Conservation (phyloP, 2,888 invertebrate species). For the Molorchus minor region DNA sequence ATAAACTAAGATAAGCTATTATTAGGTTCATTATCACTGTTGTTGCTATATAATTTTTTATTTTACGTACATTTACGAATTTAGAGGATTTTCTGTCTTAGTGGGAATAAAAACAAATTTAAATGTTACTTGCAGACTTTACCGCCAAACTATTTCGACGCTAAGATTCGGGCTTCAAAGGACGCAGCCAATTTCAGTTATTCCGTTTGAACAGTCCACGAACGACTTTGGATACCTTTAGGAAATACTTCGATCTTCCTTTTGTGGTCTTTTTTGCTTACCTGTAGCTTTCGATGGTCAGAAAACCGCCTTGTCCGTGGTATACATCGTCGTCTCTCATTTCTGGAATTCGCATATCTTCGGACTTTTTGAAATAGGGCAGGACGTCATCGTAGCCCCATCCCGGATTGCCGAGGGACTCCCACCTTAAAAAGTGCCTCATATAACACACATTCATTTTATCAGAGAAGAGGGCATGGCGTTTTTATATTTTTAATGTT, state of each 20-base stretch:
- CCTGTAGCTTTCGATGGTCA: conserved; percentile 77
- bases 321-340: conserved; percentile 69
- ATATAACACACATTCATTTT: not conserved
- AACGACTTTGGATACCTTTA: not conserved
- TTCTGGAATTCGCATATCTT: conserved; percentile 77
- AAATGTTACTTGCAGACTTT: too few relatives aligned
- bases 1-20: too few relatives aligned
- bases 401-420: conserved; percentile 74
- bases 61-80: too few relatives aligned
- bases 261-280: conserved; percentile 52
- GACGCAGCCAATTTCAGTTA: too few relatives aligned
- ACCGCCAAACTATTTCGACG: too few relatives aligned
- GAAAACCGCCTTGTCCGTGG: conserved; percentile 76
- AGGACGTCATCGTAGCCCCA: conserved; percentile 83
- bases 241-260: not conserved
- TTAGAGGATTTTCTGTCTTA: too few relatives aligned
- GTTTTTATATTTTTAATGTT: too few relatives aligned
- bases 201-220: too few relatives aligned
- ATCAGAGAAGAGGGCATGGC: not conserved
- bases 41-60: too few relatives aligned
- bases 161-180: too few relatives aligned
- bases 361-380: conserved; percentile 82
- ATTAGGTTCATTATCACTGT: too few relatives aligned
- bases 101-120: too few relatives aligned
- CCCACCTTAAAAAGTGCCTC: conserved; percentile 70